Base-by-base conservation (phyloP, 2,888 invertebrate species). In the Idaea aversata region DNA sequence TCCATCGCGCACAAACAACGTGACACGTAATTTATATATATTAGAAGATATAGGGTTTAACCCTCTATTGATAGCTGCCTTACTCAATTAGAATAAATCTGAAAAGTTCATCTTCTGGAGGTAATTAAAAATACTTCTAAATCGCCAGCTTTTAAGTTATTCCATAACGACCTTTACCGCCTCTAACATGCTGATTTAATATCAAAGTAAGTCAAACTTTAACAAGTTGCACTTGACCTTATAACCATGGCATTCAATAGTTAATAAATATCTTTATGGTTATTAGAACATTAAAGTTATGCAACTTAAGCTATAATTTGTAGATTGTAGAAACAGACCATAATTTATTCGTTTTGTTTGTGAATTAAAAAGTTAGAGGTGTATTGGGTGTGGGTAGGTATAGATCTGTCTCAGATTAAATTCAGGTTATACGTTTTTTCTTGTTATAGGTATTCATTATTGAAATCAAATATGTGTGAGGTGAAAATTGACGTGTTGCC, bases 241-340 rank as follows among this genome's bases (percentile, higher is more conserved):
- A 66, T 62, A 60, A 59, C 66, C 63, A 61, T 67, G 67, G 64
- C 61, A 64, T 15, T 64, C 59, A 15, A 61, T 59, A 57, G 62
- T 38, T 47, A 5, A 47, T 47, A 10, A 47, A 67, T 38, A 64
- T 61, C 62, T 66, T 61, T 64, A 64, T 62, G 47, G 47, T 47
- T 47, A 13, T 47, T 13, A 47, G 47, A 47, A 13, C 5, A 47
- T 47, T 47, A 47, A 13, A 47, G 47, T 47, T 47, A 47, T 47
- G 47, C 47, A 10, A 47, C 47, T 47, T 6, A 47, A 4, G 47
- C 13, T 47, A 47, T 13, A 13, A 47, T 7, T 4, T 13, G 5
- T 36, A 36, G 3, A 25, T 36, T 47, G 10, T 47, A 10, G 47
- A 47, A 0, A 25, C 25, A 25, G 25, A 25, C 25, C 25, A 2